Evolutionary conservation across 2,888 invertebrate genomes (phyloP).

Genomic region (Sylvicola cinctus): DNA sequence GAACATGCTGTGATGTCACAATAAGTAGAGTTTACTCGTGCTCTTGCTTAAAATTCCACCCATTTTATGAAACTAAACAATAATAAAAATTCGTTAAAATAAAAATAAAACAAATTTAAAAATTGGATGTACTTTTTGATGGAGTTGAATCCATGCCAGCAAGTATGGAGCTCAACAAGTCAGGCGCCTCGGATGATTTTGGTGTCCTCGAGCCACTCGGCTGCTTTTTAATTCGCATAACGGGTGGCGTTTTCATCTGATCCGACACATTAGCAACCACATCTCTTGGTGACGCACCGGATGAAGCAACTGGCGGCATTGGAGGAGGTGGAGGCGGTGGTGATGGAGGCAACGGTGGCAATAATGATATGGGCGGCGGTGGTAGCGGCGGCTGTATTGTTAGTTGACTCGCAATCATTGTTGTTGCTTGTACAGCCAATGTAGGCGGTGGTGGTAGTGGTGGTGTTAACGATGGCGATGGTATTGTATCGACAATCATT

Average conservation of each 20-base stretch:
- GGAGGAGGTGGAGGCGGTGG: constrained; percentile 16
- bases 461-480: not conserved
- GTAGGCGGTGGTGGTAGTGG: constrained; percentile 8
- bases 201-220: no score
- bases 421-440: constrained; percentile 11
- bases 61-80: no score
- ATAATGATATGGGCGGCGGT: constrained; percentile 11
- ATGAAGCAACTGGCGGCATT: constrained; percentile 11
- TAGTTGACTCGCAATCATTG: constrained; percentile 8
- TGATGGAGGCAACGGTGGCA: no score
- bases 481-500: no score
- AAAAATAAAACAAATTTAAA: no score
- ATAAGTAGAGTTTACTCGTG: no score
- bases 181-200: constrained; percentile 10
- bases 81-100: no score
- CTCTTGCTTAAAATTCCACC: no score
- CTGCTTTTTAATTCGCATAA: no score
- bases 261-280: constrained; percentile 6
- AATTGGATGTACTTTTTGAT: not conserved
- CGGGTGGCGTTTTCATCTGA: no score
- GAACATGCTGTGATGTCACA: no score
- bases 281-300: not conserved
- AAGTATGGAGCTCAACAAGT: constrained; percentile 25
- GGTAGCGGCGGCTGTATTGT: constrained; percentile 10
- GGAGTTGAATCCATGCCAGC: constrained; percentile 21